These are phyloP conservation scores for Crambe crambe DNA, from an alignment of 37 sponge, comb jelly and placozoan species.

Conservation along the genomic window DNA sequence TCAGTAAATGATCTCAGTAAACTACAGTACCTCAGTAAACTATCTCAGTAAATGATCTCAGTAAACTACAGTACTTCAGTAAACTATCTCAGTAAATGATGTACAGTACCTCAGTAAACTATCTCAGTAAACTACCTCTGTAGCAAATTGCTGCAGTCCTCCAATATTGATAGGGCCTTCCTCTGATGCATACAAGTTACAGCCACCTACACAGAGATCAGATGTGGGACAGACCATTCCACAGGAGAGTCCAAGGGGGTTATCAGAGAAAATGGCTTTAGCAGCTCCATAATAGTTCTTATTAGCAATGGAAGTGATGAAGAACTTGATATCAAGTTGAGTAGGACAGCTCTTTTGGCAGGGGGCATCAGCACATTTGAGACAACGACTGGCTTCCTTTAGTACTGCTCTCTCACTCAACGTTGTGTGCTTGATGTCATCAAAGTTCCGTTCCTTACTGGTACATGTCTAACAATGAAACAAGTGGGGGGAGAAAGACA, in stretches of 20 bases:
- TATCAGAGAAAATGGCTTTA: slow-evolving; percentile 95
- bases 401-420: slow-evolving; percentile 93
- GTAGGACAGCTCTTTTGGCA: slow-evolving; percentile 99
- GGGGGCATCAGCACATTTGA: slow-evolving; percentile 98
- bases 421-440: slow-evolving; percentile 96
- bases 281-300: slow-evolving; percentile 96
- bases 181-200: slow-evolving; percentile 93
- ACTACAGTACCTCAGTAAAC: too few species aligned
- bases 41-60: too few species aligned
- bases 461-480: slow-evolving; percentile 54
- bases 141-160: slow-evolving; percentile 98
- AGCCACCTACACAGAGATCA: slow-evolving; percentile 96
- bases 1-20: background rate
- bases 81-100: too few species aligned
- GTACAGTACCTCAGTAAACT: background rate
- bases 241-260: slow-evolving; percentile 96
- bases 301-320: slow-evolving; percentile 88
- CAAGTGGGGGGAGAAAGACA: background rate
- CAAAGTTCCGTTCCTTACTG: slow-evolving; percentile 83
- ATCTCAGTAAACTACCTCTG: slow-evolving; percentile 83
- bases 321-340: slow-evolving; percentile 93
- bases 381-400: slow-evolving; percentile 83
- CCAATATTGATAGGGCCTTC: slow-evolving; percentile 98
- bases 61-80: too few species aligned
- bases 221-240: slow-evolving; percentile 98